Base-by-base conservation (phyloP, 2,888 invertebrate genomes). In the Agrilus biguttatus region DNA sequence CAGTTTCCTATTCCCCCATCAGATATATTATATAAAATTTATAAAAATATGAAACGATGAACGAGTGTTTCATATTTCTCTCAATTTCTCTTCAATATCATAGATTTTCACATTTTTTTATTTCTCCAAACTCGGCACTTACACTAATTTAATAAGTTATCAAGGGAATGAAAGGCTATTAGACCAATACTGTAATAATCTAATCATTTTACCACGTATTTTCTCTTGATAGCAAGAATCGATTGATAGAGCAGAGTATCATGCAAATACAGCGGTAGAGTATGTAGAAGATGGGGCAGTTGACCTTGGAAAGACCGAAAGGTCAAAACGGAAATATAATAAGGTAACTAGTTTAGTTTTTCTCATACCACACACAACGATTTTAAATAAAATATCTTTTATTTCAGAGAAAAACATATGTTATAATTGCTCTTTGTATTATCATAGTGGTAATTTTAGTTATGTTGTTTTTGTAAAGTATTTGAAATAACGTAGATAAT, bases 171-270 rank as follows among this genome's bases (percentile, higher is more conserved):
- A 17, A 17, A 17, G 4, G 4, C 8, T 10, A 37, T 17, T 17
- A 17, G 36, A 23, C 28, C 7, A 34, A 34, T 37, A 12, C 12
- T 17, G 3, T 4, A 3, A 21, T 21, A 21, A 21, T 21, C 5
- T 5, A 7, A 28, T 5, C 2, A 28, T 28, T 28, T 8, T 28
- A 10, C 10, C 10, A 17, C 44, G 21, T 42, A 19, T 44, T 43
- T 47, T 49, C 32, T 32, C 43, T 47, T 67, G 67, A 42, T 60
- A 81, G 79, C 78, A 79, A 63, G 80, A 79, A 48, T 70, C 74
- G 53, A 57, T 81, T 45, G 76, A 79, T 60, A 73, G 74, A 55
- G 74, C 80, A 43, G 79, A 78, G 66, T 76, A 74, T 67, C 78
- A 73, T 65, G 78, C 80, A 49, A 68, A 70, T 56, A 71, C 69